These are phyloP conservation scores for Tachina fera DNA, from an alignment of 2,888 invertebrate species.

Conservation along the genomic window DNA sequence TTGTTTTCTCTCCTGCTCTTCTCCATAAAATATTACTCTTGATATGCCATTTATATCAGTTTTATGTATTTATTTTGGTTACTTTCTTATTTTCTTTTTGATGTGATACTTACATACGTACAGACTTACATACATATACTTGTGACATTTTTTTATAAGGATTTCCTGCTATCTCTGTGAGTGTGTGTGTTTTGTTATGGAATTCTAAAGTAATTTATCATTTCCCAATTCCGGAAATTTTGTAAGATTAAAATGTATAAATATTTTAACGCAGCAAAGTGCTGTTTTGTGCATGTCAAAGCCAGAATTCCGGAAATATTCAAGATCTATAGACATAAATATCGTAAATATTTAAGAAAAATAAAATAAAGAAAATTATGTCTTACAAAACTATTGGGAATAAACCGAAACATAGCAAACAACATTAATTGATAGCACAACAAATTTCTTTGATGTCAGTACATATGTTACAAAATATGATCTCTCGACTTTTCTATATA, in stretches of 20 bases:
- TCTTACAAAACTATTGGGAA: no score
- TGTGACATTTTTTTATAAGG: conserved; percentile 35
- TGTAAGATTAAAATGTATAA: conserved; percentile 36
- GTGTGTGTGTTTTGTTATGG: conserved; percentile 51
- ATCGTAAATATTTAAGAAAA: no score
- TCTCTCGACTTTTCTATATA: no score
- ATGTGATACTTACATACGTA: not conserved
- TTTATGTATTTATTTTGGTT: conserved; percentile 30
- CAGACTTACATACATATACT: not conserved
- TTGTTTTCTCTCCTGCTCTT: conserved; percentile 16
- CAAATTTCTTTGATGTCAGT: no score
- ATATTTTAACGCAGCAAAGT: conserved; percentile 15
- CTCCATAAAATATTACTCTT: not conserved
- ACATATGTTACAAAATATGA: no score
- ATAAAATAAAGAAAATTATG: no score
- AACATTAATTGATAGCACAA: no score
- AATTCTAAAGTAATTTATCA: conserved; percentile 54
- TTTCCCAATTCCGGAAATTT: conserved; percentile 45
- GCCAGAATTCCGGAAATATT: not conserved
- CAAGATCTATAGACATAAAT: no score
- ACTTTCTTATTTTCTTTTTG: conserved; percentile 15
- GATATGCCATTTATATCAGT: conserved; percentile 26
- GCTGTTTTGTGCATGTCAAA: not conserved
- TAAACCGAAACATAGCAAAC: no score
- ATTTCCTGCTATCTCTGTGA: conserved; percentile 48